phyloP scores from a whole-genome alignment of 2,888 invertebrate species.

The Syrphus vitripennis region DNA sequence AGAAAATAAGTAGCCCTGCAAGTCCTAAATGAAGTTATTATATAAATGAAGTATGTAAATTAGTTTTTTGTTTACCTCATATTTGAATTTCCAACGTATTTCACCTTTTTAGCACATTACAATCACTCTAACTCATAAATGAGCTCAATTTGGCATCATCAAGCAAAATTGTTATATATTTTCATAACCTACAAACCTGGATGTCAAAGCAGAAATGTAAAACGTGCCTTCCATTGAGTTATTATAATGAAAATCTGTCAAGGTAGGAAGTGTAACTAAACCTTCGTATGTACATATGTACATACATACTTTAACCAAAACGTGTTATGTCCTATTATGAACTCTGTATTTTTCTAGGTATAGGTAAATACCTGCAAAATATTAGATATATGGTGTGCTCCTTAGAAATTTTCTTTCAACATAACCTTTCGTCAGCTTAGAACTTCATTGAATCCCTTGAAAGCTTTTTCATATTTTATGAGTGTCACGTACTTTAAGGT shows the following conservation, averaged over 20 bases:
- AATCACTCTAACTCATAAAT: no score
- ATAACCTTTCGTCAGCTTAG: background rate
- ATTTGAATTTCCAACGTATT: no score
- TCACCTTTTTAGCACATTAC: no score
- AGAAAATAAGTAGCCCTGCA: no score
- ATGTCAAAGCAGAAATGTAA: background rate
- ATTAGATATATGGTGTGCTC: background rate
- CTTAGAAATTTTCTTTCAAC: background rate
- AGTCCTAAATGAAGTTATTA: no score
- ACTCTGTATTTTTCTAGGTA: background rate
- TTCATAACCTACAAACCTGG: background rate
- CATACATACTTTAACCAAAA: background rate
- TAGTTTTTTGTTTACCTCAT: no score
- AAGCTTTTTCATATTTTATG: constrained; percentile 40
- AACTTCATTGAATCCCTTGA: constrained; percentile 18
- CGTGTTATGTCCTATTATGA: background rate
- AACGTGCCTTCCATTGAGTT: background rate
- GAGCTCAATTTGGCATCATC: background rate
- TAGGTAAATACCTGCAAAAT: background rate
- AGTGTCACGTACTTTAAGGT: constrained; percentile 37
- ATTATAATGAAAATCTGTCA: background rate
- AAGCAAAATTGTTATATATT: background rate
- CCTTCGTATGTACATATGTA: background rate
- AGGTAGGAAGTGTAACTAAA: background rate
- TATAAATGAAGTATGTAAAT: no score